phyloP scores from a whole-genome alignment of 2,888 invertebrate species.

The Pinctada fucata region DNA sequence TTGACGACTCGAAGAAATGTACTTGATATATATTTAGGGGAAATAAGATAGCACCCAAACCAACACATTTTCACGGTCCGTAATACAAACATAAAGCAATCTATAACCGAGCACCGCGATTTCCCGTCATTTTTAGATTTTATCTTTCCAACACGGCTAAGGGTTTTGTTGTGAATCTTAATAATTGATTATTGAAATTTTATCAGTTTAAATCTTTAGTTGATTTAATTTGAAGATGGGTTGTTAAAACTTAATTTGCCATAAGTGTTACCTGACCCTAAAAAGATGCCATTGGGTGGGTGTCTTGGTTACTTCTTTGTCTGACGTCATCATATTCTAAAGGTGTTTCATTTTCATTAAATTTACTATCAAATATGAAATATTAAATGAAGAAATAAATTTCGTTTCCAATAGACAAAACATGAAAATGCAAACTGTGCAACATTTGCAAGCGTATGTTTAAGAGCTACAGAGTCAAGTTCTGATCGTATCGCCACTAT shows the following conservation, averaged over 20 bases:
- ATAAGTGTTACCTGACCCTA: background rate
- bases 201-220: constrained; percentile 22
- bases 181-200: constrained; percentile 27
- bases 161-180: constrained; percentile 8
- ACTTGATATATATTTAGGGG: constrained; percentile 35
- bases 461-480: too few species aligned
- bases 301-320: constrained; percentile 12
- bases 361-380: too few species aligned
- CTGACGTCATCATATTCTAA: too few species aligned
- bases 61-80: constrained; percentile 34
- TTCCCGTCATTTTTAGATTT: constrained; percentile 18
- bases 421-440: too few species aligned
- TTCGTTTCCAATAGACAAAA: too few species aligned
- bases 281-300: constrained; percentile 25
- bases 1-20: constrained; percentile 33
- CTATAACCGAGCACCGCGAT: constrained; percentile 9
- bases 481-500: too few species aligned
- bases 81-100: constrained; percentile 34
- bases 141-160: constrained; percentile 19
- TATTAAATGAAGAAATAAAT: too few species aligned
- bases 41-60: constrained; percentile 32
- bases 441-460: too few species aligned
- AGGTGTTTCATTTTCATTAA: too few species aligned
- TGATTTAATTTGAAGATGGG: constrained; percentile 23
- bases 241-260: constrained; percentile 29